These are phyloP conservation scores for Melolontha melolontha DNA, from an alignment of 2,888 invertebrate genomes.

Conservation along the genomic window DNA sequence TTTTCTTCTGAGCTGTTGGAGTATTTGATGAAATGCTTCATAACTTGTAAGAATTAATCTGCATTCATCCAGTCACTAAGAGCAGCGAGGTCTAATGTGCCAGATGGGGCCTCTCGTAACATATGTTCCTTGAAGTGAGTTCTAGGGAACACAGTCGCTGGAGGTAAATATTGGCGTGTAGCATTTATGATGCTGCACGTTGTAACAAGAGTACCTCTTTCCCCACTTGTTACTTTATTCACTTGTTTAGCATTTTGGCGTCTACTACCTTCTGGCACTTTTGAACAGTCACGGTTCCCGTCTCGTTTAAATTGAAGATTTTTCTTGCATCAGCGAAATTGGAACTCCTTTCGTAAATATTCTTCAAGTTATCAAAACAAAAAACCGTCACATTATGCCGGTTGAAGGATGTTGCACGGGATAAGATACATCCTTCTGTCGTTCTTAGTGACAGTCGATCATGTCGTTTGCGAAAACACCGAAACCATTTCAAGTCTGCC, in stretches of 20 bases:
- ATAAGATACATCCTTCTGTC: slow-evolving; percentile 49
- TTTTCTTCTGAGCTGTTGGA: too few species aligned
- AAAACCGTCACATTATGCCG: slow-evolving; percentile 47
- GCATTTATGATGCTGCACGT: slow-evolving; percentile 20
- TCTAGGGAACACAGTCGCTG: too few species aligned
- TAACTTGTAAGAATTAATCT: too few species aligned
- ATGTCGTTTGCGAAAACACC: slow-evolving; percentile 45
- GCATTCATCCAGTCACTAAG: too few species aligned
- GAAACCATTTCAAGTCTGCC: slow-evolving; percentile 47
- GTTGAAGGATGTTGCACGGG: slow-evolving; percentile 50
- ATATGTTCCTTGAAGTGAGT: too few species aligned
- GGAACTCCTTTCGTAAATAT: too few species aligned
- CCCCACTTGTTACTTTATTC: slow-evolving; percentile 12
- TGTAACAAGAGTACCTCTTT: slow-evolving; percentile 11
- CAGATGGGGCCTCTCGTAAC: too few species aligned
- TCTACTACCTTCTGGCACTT: neutral
- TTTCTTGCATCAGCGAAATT: too few species aligned
- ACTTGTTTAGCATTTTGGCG: slow-evolving; percentile 16
- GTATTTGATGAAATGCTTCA: too few species aligned
- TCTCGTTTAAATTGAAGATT: slow-evolving; percentile 45
- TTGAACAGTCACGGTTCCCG: slow-evolving; percentile 13
- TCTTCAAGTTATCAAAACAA: slow-evolving; percentile 17
- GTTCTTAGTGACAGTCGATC: slow-evolving; percentile 46
- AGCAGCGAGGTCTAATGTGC: too few species aligned
- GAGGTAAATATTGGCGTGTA: too few species aligned